These are phyloP conservation scores for Drymodes brunneopygia DNA, from an alignment of 2,113 vertebrate species.

Conservation along the genomic window DNA sequence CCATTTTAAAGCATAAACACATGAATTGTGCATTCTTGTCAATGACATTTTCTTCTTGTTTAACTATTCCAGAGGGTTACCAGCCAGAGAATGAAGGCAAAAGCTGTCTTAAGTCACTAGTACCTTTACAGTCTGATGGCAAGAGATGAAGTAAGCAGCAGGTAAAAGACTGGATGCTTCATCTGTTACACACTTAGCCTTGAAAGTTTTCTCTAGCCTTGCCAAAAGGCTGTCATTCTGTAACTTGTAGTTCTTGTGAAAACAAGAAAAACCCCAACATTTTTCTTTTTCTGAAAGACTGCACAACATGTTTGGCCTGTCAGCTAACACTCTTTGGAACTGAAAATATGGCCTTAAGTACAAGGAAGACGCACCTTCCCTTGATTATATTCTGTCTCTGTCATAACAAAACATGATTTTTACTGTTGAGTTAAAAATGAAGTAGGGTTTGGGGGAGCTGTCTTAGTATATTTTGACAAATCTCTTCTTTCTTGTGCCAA, in stretches of 20 bases:
- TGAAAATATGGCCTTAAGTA: background rate
- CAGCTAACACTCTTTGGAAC: background rate
- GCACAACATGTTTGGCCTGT: background rate
- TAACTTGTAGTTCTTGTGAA: background rate
- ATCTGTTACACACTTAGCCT: background rate
- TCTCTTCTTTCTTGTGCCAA: background rate
- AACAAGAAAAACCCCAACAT: background rate
- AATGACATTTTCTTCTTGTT: background rate
- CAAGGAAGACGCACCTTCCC: background rate
- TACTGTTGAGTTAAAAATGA: background rate
- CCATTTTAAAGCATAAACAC: background rate
- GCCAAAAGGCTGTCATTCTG: background rate
- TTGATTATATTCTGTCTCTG: background rate
- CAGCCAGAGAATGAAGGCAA: background rate
- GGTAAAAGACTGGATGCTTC: background rate
- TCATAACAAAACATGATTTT: background rate
- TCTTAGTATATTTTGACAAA: slow-evolving; percentile 1
- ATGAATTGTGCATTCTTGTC: background rate
- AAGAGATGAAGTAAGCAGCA: background rate
- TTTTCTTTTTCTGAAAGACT: background rate
- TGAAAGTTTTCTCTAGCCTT: background rate
- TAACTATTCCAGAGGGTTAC: background rate
- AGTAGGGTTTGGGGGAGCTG: background rate
- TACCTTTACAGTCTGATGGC: background rate
- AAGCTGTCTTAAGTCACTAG: background rate